Percentiles rank a stretch among this genome's conserved stretches.
Evolutionary conservation across 2,888 invertebrate genomes (phyloP).

Genomic region (Tortricodes alternella): DNA sequence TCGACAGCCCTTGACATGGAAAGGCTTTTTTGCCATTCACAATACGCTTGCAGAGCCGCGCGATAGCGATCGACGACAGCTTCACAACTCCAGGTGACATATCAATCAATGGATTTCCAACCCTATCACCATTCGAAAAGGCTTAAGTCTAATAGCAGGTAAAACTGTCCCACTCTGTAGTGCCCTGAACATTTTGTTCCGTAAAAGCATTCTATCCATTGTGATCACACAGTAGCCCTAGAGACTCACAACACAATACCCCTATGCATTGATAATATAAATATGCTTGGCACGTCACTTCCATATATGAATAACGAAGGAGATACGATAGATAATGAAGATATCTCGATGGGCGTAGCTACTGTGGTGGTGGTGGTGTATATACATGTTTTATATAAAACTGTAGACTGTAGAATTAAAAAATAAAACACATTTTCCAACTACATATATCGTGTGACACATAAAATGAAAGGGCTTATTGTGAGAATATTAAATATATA

Average conservation of each 20-base stretch:
- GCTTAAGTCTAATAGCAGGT: not conserved
- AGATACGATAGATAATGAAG: conserved; percentile 9
- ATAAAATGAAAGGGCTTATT: no score
- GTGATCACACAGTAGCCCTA: conserved; percentile 37
- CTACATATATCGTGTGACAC: no score
- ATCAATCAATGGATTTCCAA: conserved; percentile 6
- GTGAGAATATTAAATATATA: no score
- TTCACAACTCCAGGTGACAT: conserved; percentile 7
- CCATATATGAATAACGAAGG: conserved; percentile 25
- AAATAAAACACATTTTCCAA: no score
- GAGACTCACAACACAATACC: conserved; percentile 21
- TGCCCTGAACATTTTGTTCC: conserved; percentile 52
- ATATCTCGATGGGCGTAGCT: no score
- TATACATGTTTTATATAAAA: no score
- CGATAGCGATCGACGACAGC: conserved; percentile 23
- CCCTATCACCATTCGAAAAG: conserved; percentile 16
- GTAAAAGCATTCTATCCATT: conserved; percentile 56
- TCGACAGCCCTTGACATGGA: conserved; percentile 76
- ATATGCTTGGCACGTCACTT: conserved; percentile 23
- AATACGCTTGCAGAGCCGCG: conserved; percentile 59
- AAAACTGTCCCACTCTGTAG: conserved; percentile 31
- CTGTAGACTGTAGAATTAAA: no score
- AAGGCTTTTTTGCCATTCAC: conserved; percentile 75
- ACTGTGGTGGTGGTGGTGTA: no score
- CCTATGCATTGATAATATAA: conserved; percentile 20